Conservation (phyloP, 2,113 vertebrate species). For the Glaucidium brasilianum region DNA sequence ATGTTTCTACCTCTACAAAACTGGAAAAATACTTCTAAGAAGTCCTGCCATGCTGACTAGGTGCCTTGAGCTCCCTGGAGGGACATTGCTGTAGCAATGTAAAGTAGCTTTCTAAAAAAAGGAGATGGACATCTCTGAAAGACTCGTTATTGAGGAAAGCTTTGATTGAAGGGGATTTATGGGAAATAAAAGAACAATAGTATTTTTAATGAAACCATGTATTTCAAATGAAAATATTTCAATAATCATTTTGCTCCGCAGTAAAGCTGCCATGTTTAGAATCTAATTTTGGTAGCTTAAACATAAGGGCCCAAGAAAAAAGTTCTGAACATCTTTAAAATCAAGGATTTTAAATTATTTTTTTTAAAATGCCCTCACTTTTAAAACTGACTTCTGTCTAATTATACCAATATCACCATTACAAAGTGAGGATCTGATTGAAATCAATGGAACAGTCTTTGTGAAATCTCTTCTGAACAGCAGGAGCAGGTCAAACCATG, state of each 20-base stretch:
- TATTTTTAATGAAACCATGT: not conserved
- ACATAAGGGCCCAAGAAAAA: not conserved
- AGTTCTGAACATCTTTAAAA: not conserved
- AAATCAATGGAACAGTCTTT: not conserved
- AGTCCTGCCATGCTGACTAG: not conserved
- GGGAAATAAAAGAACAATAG: not conserved
- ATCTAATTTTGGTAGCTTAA: not conserved
- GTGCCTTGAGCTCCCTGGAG: not conserved
- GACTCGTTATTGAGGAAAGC: not conserved
- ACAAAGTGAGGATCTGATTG: not conserved
- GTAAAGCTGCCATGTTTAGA: not conserved
- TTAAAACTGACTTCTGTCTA: not conserved
- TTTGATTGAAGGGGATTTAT: not conserved
- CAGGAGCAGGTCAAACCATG: not conserved
- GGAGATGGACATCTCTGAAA: not conserved
- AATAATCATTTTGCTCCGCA: not conserved
- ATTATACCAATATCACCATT: not conserved
- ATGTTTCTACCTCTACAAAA: not conserved
- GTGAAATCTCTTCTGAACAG: not conserved
- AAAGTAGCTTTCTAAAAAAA: not conserved
- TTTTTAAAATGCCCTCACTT: too few relatives aligned
- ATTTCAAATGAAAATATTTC: not conserved
- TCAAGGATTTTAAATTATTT: not conserved
- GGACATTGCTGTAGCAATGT: accelerated
- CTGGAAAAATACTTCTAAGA: not conserved